Base-by-base conservation (phyloP, 1,140 invertebrate species). In the Hycleus cichorii region DNA sequence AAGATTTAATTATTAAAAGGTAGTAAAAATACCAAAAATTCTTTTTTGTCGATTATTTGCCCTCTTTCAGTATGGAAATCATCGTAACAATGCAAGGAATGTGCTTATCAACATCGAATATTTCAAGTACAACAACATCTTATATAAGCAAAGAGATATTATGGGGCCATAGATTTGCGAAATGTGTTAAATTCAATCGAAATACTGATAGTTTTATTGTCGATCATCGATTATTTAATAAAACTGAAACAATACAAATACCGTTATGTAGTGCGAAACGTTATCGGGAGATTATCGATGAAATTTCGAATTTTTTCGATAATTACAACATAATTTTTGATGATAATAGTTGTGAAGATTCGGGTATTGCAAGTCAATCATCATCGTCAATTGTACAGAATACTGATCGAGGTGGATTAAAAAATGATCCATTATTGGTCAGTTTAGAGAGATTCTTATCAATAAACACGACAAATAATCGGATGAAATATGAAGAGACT, bases 251-350 rank as follows among this genome's bases (percentile, higher is more conserved):
- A 70, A 88, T 97, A 27, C 89, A 93, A 59, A 97, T 91, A 0
- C 94, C 95, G 0, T 80, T 93, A 5, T 97, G 91, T 75, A 93
- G 90, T 63, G 93, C 92, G 1, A 84, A 86, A 62, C 89, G 93
- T 60, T 77, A 92, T 46, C 10, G 10, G 3, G 60, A 69, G 57
- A 61, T 69, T 9, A 63, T 56, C 24, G 40, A 58, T 10, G 64
- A 64, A 38, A 40, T 66, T 50, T 40, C 39, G 11, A 2, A 39
- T 24, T 7, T 50, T 38, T 3, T 49, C 32, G 2, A 3, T 32
- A 32, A 32, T 32, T 1, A 32, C 32, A 32, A 7, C 32, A 32
- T 4, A 5, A 32, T 5, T 32, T 5, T 5, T 32, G 7, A 32
- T 32, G 7, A 32, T 32, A 32, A 32, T 32, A 32, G 7, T 32